Conservation (phyloP, 1,140 invertebrate species). For the Phymorhynchus buccinoides region DNA sequence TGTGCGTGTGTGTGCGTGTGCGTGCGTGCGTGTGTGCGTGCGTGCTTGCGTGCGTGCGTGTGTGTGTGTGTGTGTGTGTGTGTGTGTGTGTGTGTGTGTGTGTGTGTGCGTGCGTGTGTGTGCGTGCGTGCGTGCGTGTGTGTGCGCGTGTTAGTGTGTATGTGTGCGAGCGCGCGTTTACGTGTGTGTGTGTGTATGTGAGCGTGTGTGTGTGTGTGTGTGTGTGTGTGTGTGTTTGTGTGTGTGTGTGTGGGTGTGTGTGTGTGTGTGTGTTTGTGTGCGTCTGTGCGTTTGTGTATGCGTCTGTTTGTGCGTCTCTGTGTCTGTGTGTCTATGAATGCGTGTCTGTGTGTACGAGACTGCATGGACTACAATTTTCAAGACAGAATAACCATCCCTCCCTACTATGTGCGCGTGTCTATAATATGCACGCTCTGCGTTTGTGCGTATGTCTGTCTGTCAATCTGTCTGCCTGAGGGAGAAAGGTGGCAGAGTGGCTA, state of each 20-base stretch:
- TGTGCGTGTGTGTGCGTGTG: neutral
- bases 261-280: neutral
- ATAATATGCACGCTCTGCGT: too few relatives aligned
- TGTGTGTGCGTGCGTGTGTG: neutral
- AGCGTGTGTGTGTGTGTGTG: neutral
- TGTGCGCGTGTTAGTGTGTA: neutral
- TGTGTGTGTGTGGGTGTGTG: conserved; percentile 4
- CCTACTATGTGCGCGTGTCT: too few relatives aligned
- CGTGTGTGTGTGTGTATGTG: neutral
- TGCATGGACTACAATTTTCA: too few relatives aligned
- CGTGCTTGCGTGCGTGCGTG: neutral
- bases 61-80: neutral
- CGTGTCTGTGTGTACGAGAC: neutral
- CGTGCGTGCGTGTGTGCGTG: neutral
- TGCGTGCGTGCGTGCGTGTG: neutral
- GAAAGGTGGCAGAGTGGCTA: too few relatives aligned
- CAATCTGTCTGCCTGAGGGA: neutral
- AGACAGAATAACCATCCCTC: too few relatives aligned
- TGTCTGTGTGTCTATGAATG: neutral
- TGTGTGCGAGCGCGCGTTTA: neutral
- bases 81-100: neutral
- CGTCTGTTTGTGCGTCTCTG: neutral
- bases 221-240: neutral
- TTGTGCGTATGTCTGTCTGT: conserved; percentile 11
- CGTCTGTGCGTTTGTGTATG: neutral